Conservation (phyloP, 2,113 vertebrate species). For the Elgaria multicarinata region DNA sequence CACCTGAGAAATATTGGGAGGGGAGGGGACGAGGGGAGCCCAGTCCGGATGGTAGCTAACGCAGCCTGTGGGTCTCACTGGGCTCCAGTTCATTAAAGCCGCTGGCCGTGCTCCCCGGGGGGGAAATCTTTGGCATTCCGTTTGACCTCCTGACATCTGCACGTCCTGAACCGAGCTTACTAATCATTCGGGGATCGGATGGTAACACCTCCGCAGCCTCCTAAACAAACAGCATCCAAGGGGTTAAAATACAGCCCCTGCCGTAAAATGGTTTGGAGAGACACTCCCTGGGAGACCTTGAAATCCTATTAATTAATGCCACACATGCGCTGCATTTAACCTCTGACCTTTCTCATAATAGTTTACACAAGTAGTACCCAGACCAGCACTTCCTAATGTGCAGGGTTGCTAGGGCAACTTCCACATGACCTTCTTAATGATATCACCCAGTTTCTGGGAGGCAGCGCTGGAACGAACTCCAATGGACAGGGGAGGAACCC, state of each 20-base stretch:
- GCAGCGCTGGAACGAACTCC: neutral
- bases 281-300: slow-evolving; percentile 67
- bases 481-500: neutral
- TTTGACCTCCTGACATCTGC: slow-evolving; percentile 5
- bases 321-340: slow-evolving; percentile 75
- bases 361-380: slow-evolving; percentile 70
- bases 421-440: neutral
- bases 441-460: neutral
- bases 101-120: fast-evolving
- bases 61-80: no score
- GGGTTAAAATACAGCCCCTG: slow-evolving; percentile 65
- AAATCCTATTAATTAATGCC: slow-evolving; percentile 74
- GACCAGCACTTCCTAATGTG: slow-evolving; percentile 21
- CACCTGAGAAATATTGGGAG: no score
- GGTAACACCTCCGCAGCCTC: slow-evolving; percentile 5
- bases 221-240: neutral
- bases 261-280: slow-evolving; percentile 58
- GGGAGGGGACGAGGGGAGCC: fast-evolving
- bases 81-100: neutral
- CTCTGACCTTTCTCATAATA: slow-evolving; percentile 70
- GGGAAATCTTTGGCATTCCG: neutral
- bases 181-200: neutral
- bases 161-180: neutral
- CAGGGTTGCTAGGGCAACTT: neutral
- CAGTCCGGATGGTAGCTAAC: neutral